A percentile compares a stretch with the other conserved stretches of the same genome.
These are phyloP conservation scores for Petrosia ficiformis DNA, from an alignment of 37 sponge, comb jelly and placozoan genomes.

Conservation along the genomic window DNA sequence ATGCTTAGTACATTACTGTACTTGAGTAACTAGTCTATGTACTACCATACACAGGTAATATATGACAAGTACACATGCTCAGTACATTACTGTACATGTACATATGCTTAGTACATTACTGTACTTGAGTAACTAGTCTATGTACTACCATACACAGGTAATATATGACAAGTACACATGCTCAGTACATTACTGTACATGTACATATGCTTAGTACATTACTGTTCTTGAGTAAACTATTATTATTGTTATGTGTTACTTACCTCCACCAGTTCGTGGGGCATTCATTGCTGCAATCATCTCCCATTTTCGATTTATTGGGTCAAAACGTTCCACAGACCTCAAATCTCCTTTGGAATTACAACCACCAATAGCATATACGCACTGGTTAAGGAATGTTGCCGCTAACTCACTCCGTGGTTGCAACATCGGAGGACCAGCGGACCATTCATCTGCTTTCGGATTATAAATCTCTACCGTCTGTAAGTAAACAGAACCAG, in stretches of 20 bases:
- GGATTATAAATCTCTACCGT: constrained; percentile 73
- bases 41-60: too few relatives aligned
- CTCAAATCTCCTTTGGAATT: constrained; percentile 42
- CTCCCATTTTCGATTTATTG: constrained; percentile 71
- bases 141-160: not conserved
- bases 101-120: too few relatives aligned
- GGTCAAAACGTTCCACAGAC: constrained; percentile 73
- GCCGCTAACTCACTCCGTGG: constrained; percentile 60
- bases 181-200: too few relatives aligned
- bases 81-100: too few relatives aligned
- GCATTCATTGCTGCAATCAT: constrained; percentile 55
- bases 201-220: too few relatives aligned
- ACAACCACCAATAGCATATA: constrained; percentile 74
- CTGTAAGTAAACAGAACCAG: constrained; percentile 59
- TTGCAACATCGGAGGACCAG: constrained; percentile 65
- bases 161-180: too few relatives aligned
- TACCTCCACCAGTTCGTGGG: constrained; percentile 67
- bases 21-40: too few relatives aligned
- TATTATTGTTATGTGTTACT: not conserved
- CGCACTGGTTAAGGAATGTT: constrained; percentile 53
- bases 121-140: too few relatives aligned
- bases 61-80: too few relatives aligned
- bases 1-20: too few relatives aligned
- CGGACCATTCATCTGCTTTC: constrained; percentile 50
- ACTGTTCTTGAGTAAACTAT: too few relatives aligned